Percentiles rank a stretch among this genome's conserved stretches.
Conservation (phyloP, 2,888 invertebrate species). For the Epinotia nisella region DNA sequence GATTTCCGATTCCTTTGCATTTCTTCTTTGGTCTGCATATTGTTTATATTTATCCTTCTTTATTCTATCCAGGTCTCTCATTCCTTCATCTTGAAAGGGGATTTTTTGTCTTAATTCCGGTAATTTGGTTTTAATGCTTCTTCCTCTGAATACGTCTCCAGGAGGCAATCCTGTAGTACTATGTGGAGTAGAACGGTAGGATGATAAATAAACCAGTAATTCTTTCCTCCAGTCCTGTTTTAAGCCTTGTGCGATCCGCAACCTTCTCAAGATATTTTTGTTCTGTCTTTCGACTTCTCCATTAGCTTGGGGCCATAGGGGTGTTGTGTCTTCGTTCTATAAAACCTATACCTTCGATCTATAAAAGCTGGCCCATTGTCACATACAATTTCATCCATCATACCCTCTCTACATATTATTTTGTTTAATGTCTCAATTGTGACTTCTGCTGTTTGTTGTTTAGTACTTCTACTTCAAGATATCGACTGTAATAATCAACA, state of each 20-base stretch:
- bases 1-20: no score
- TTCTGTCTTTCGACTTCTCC: no score
- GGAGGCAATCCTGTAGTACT: conserved; percentile 9
- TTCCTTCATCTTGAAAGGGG: conserved; percentile 8
- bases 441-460: no score
- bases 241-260: conserved; percentile 20
- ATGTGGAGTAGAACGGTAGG: conserved; percentile 14
- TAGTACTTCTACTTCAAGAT: no score
- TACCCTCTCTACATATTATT: no score
- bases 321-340: no score
- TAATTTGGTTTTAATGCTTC: conserved; percentile 8
- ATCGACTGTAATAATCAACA: no score
- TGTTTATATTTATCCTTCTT: conserved; percentile 3
- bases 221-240: conserved; percentile 28
- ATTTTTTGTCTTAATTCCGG: conserved; percentile 1
- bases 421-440: no score
- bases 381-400: no score
- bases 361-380: no score
- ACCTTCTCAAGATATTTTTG: conserved; percentile 32
- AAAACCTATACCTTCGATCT: no score
- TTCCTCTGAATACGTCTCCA: conserved; percentile 14
- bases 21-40: conserved; percentile 19
- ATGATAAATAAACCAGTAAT: conserved; percentile 1
- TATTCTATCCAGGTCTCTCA: conserved; percentile 6
- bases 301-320: no score